Evolutionary conservation across 2,888 invertebrate species (phyloP).

Genomic region (Onthophagus sagittarius): DNA sequence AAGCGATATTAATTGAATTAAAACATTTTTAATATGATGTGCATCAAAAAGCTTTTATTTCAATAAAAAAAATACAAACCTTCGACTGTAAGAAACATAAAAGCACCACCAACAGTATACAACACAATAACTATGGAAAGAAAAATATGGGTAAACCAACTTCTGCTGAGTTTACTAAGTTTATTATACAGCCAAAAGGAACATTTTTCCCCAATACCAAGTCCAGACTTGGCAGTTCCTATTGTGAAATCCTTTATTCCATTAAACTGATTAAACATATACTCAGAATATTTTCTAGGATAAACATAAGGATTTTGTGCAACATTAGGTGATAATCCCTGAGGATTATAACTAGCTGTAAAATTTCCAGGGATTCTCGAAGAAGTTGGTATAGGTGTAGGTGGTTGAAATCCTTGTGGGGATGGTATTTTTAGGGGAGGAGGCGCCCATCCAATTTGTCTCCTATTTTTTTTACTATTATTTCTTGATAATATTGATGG

Average conservation of each 20-base stretch:
- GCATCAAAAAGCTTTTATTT: background rate
- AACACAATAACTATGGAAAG: conserved; percentile 70
- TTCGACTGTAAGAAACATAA: conserved; percentile 75
- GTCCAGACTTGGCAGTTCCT: conserved; percentile 68
- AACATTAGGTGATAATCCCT: conserved; percentile 18
- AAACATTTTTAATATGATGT: background rate
- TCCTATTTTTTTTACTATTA: conserved; percentile 16
- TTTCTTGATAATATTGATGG: conserved; percentile 18
- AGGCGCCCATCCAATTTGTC: conserved; percentile 29
- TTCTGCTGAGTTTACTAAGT: conserved; percentile 70
- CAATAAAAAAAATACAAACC: conserved; percentile 50
- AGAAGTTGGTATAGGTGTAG: conserved; percentile 22
- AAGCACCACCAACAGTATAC: conserved; percentile 80
- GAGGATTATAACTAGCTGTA: conserved; percentile 24
- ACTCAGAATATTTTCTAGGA: conserved; percentile 68
- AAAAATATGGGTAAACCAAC: conserved; percentile 88
- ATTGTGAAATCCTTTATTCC: conserved; percentile 69
- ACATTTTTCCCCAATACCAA: conserved; percentile 79
- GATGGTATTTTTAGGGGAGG: conserved; percentile 43
- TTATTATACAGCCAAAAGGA: conserved; percentile 78
- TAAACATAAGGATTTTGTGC: conserved; percentile 48
- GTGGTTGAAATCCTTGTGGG: conserved; percentile 27
- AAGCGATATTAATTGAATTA: too few relatives aligned
- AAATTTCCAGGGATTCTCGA: conserved; percentile 15
- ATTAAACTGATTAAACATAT: conserved; percentile 75